These are phyloP conservation scores for Formica selysi DNA, from an alignment of 1,140 invertebrate genomes.

Conservation along the genomic window DNA sequence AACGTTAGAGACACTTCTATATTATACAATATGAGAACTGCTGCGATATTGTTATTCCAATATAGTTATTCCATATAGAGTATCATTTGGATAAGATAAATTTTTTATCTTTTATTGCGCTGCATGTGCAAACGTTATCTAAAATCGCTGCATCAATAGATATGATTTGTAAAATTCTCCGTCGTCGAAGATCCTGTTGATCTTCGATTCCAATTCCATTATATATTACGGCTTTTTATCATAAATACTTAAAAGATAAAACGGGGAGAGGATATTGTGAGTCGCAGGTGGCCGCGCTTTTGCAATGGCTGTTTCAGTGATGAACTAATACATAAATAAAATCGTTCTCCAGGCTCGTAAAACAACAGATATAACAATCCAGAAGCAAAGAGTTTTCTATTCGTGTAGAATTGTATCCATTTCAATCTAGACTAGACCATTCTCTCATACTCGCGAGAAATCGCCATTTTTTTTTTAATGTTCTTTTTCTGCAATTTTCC, in stretches of 20 bases:
- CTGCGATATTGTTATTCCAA: not conserved
- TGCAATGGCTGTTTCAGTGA: conserved; percentile 74
- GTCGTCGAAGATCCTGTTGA: not conserved
- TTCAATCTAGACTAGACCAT: conserved; percentile 14
- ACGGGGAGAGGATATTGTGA: conserved; percentile 15
- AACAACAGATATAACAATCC: conserved; percentile 64
- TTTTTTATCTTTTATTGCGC: not conserved
- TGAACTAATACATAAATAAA: conserved; percentile 81
- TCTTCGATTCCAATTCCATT: conserved; percentile 25
- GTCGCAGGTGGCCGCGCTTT: conserved; percentile 74
- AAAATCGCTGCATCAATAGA: not conserved
- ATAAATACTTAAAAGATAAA: conserved; percentile 76
- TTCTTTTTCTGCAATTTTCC: not conserved
- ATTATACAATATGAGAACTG: not conserved
- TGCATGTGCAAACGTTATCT: not conserved
- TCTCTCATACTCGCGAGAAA: not conserved
- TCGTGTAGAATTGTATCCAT: not conserved
- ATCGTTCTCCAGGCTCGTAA: conserved; percentile 69
- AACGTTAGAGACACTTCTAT: not conserved
- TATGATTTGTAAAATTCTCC: not conserved
- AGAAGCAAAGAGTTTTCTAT: conserved; percentile 47
- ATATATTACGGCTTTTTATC: conserved; percentile 49
- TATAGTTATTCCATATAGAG: not conserved
- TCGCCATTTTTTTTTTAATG: not conserved
- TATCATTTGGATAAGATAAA: not conserved